Conservation (phyloP, 37 sponge, comb jelly and placozoan genomes). For the Theonella swinhoei region DNA sequence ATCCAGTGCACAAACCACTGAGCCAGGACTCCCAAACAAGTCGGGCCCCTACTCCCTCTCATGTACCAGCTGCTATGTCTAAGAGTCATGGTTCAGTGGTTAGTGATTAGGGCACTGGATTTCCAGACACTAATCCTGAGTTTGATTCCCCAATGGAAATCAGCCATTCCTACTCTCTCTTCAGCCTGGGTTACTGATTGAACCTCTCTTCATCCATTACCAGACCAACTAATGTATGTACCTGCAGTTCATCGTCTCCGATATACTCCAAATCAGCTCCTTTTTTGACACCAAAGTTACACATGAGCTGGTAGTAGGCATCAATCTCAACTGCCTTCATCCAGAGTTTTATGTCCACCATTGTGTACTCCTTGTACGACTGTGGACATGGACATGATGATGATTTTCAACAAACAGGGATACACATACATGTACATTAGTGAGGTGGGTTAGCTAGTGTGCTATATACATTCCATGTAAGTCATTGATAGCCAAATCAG, state of each 20-base stretch:
- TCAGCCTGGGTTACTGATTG: no score
- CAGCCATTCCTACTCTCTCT: no score
- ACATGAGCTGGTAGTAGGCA: conserved; percentile 43
- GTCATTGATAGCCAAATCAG: not conserved
- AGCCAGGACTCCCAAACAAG: not conserved
- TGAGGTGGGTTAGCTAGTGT: not conserved
- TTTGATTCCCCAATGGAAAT: no score
- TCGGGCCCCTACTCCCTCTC: not conserved
- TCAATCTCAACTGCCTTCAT: conserved; percentile 72
- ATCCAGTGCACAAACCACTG: no score
- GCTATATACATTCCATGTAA: not conserved
- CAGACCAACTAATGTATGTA: no score
- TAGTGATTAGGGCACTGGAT: no score
- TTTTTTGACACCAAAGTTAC: conserved; percentile 24
- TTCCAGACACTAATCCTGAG: no score
- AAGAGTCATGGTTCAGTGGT: no score
- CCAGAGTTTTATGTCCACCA: conserved; percentile 63
- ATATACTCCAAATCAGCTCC: conserved; percentile 42
- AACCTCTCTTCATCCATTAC: no score
- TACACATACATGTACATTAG: not conserved
- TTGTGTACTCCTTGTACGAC: conserved; percentile 69
- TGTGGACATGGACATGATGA: conserved; percentile 12
- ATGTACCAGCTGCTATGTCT: no score
- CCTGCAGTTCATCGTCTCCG: conserved; percentile 21
- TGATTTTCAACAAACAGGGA: not conserved